Evolutionary conservation across 2,888 invertebrate genomes (phyloP).

Genomic region (Serrognathus titanus): DNA sequence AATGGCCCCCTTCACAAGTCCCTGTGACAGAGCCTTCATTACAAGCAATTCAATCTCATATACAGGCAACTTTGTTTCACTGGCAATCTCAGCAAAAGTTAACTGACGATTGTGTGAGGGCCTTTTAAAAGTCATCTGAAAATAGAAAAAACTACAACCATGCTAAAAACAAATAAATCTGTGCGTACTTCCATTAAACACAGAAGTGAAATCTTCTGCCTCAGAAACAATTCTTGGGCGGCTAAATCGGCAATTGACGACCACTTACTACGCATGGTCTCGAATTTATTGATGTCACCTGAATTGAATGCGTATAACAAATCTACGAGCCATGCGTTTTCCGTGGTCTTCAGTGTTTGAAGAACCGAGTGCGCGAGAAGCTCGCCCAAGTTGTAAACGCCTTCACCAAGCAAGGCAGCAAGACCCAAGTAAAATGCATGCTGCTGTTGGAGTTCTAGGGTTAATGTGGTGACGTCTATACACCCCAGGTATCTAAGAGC

Average conservation of each 20-base stretch:
- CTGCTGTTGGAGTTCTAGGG: conserved; percentile 63
- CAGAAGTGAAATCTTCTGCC: conserved; percentile 91
- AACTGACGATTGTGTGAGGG: conserved; percentile 83
- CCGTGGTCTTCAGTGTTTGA: conserved; percentile 74
- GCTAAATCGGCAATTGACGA: conserved; percentile 77
- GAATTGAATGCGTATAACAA: conserved; percentile 82
- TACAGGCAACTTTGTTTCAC: conserved; percentile 76
- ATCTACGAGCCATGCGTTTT: conserved; percentile 84
- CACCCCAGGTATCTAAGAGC: conserved; percentile 75
- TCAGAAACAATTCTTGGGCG: conserved; percentile 73
- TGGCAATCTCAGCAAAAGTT: conserved; percentile 86
- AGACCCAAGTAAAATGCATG: conserved; percentile 90
- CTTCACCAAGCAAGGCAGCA: conserved; percentile 91
- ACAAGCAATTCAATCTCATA: conserved; percentile 91
- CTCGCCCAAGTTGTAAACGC: conserved; percentile 96
- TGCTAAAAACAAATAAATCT: background rate
- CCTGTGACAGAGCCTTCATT: conserved; percentile 96
- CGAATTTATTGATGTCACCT: conserved; percentile 76
- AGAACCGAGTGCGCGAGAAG: conserved; percentile 93
- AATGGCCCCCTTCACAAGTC: conserved; percentile 89
- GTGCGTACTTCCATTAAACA: conserved; percentile 86
- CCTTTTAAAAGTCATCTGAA: conserved; percentile 92
- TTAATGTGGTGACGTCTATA: conserved; percentile 65
- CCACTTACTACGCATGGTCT: conserved; percentile 72
- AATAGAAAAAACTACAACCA: conserved; percentile 9